Evolutionary conservation across 2,888 invertebrate genomes (phyloP).

Genomic region (Thereva nobilitata): DNA sequence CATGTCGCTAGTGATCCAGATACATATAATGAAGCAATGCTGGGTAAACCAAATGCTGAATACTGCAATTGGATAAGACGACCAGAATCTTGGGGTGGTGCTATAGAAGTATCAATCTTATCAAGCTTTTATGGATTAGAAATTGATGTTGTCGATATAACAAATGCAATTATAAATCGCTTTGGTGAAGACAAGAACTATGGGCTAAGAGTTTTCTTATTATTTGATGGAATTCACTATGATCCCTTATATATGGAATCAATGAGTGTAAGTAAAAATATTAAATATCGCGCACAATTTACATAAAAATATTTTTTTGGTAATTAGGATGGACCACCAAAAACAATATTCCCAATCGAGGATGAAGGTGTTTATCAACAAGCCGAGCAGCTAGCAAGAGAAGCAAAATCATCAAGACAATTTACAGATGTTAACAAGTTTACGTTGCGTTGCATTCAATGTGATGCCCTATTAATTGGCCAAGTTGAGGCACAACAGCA

Average conservation of each 20-base stretch:
- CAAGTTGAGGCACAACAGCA: conserved; percentile 83
- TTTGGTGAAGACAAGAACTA: conserved; percentile 93
- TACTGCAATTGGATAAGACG: conserved; percentile 91
- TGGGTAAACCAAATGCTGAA: conserved; percentile 80
- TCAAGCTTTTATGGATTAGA: conserved; percentile 86
- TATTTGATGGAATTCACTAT: conserved; percentile 96
- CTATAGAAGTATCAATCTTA: conserved; percentile 89
- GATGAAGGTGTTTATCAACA: conserved; percentile 74
- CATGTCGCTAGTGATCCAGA: conserved; percentile 76
- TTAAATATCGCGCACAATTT: background rate
- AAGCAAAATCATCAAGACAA: conserved; percentile 87
- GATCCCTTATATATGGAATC: conserved; percentile 90
- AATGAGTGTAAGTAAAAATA: conserved; percentile 66
- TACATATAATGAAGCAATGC: conserved; percentile 81
- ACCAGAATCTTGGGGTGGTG: conserved; percentile 93
- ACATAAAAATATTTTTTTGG: conserved; percentile 15
- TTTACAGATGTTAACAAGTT: conserved; percentile 90
- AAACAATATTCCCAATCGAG: conserved; percentile 79
- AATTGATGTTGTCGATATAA: conserved; percentile 91
- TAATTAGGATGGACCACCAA: conserved; percentile 68
- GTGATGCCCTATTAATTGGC: conserved; percentile 75
- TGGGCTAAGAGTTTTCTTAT: conserved; percentile 78
- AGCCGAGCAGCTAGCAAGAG: conserved; percentile 82
- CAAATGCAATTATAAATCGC: conserved; percentile 85
- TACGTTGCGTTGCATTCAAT: conserved; percentile 80